Evolutionary conservation across 2,888 invertebrate species (phyloP).

Genomic region (Drosophila imparisetae): DNA sequence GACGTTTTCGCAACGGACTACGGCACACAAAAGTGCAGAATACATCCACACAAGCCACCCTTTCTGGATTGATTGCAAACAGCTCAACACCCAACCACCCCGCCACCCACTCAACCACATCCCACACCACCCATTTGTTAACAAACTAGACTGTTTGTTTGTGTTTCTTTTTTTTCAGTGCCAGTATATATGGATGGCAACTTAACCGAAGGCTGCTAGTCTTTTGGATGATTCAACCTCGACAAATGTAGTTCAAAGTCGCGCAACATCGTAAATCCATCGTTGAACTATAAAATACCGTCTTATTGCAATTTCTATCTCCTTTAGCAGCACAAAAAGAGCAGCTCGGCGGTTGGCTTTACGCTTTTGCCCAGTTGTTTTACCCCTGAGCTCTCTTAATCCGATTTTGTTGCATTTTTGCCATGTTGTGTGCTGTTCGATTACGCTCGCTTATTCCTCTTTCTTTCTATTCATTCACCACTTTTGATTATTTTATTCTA

Average conservation of each 20-base stretch:
- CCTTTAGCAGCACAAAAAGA: conserved; percentile 51
- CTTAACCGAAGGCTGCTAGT: conserved; percentile 38
- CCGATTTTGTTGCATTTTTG: conserved; percentile 73
- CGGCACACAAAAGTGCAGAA: conserved; percentile 44
- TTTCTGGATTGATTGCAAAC: not conserved
- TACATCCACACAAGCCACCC: conserved; percentile 15
- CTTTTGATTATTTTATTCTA: conserved; percentile 68
- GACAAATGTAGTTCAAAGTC: conserved; percentile 79
- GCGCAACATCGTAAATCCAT: conserved; percentile 75
- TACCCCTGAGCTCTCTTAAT: conserved; percentile 76
- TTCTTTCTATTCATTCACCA: conserved; percentile 28
- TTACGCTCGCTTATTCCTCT: conserved; percentile 58
- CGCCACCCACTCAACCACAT: conserved; percentile 14
- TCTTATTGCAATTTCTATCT: conserved; percentile 79
- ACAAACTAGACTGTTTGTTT: conserved; percentile 46
- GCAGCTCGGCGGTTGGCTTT: conserved; percentile 67
- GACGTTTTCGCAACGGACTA: conserved; percentile 61
- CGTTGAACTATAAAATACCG: conserved; percentile 80
- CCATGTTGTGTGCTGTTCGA: conserved; percentile 62
- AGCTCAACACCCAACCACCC: conserved; percentile 1
- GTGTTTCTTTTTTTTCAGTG: conserved; percentile 21
- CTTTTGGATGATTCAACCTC: conserved; percentile 41
- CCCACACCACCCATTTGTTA: conserved; percentile 36
- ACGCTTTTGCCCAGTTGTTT: conserved; percentile 58
- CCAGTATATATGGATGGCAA: conserved; percentile 25